Conservation (phyloP, 2,797 vertebrate species). For the Sus cebifrons region DNA sequence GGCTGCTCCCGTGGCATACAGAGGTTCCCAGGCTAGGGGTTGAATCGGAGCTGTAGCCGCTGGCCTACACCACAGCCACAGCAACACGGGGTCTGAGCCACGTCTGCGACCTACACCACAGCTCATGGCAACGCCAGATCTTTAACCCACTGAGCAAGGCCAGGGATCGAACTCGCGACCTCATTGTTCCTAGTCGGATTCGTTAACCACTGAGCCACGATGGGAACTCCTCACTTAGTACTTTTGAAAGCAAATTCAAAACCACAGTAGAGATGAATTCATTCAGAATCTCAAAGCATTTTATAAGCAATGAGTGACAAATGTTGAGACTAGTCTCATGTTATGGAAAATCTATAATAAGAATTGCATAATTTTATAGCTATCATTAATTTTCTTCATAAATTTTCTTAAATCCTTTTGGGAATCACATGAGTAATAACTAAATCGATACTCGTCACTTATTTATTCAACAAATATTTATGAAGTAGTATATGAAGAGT, state of each 20-base stretch:
- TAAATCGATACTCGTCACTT: neutral
- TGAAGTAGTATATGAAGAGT: neutral
- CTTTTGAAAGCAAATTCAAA: neutral
- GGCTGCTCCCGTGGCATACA: too few relatives aligned
- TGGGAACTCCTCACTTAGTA: neutral
- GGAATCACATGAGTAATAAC: neutral
- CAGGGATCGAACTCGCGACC: too few relatives aligned
- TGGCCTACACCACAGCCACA: too few relatives aligned
- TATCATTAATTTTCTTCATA: neutral
- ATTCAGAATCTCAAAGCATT: neutral
- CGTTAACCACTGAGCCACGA: too few relatives aligned
- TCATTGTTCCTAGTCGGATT: too few relatives aligned
- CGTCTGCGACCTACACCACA: too few relatives aligned
- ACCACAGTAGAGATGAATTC: neutral
- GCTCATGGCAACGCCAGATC: too few relatives aligned
- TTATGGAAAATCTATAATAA: neutral
- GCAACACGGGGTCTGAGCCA: too few relatives aligned
- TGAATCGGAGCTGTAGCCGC: too few relatives aligned
- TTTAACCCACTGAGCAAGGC: too few relatives aligned
- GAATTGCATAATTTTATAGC: neutral
- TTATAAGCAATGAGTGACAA: neutral
- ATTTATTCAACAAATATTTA: conserved; percentile 24
- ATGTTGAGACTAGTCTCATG: neutral
- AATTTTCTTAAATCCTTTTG: neutral
- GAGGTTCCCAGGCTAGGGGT: too few relatives aligned